Evolutionary conservation across 1,140 invertebrate genomes (phyloP).

Genomic region (Drosophila kurseongensis): DNA sequence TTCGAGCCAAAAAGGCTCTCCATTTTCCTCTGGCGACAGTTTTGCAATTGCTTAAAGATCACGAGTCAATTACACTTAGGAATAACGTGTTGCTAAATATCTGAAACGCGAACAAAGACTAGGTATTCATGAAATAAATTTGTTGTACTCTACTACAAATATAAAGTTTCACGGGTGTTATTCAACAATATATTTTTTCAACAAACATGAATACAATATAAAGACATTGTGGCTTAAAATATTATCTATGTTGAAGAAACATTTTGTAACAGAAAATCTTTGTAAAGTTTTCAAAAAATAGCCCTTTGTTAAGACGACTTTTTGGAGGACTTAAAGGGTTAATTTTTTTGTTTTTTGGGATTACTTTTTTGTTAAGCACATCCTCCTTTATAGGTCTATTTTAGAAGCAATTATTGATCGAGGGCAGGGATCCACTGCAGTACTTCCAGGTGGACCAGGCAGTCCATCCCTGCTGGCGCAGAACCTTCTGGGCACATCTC

Average conservation of each 20-base stretch:
- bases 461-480: slow-evolving; percentile 64
- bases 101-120: neutral
- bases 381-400: neutral
- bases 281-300: too few relatives aligned
- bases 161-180: too few relatives aligned
- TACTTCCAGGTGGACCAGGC: slow-evolving; percentile 75
- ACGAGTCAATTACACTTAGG: neutral
- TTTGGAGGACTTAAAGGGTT: too few relatives aligned
- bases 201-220: too few relatives aligned
- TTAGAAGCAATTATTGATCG: slow-evolving; percentile 66
- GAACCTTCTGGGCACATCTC: slow-evolving; percentile 68
- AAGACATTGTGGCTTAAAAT: too few relatives aligned
- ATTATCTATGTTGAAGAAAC: too few relatives aligned
- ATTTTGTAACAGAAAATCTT: too few relatives aligned
- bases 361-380: neutral
- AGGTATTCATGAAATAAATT: neutral
- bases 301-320: too few relatives aligned
- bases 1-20: slow-evolving; percentile 63
- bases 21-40: slow-evolving; percentile 36
- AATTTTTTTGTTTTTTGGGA: too few relatives aligned
- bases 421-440: slow-evolving; percentile 64
- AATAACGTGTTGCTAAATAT: neutral
- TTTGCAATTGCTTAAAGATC: slow-evolving; percentile 49
- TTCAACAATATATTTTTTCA: too few relatives aligned
- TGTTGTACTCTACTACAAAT: neutral